These are phyloP conservation scores for Hoplodrina ambigua DNA, from an alignment of 2,888 invertebrate species.

Conservation along the genomic window DNA sequence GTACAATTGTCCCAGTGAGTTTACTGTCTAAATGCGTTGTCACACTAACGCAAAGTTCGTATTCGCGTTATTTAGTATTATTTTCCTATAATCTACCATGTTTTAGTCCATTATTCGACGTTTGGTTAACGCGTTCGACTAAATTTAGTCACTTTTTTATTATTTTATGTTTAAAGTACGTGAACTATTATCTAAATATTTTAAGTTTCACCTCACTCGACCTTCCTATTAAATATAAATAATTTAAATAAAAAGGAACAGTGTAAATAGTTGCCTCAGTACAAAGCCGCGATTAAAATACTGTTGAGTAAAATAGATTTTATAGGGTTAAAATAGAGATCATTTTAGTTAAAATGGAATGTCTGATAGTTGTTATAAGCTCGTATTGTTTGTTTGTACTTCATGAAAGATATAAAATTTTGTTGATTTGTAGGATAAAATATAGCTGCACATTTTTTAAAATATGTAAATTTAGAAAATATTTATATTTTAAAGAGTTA, in stretches of 20 bases:
- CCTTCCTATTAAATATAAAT: slow-evolving; percentile 67
- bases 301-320: slow-evolving; percentile 67
- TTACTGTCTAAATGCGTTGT: slow-evolving; percentile 40
- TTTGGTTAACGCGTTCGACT: slow-evolving; percentile 29
- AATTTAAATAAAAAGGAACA: slow-evolving; percentile 62
- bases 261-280: slow-evolving; percentile 61
- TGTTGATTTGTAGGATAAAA: slow-evolving; percentile 6
- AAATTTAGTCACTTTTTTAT: slow-evolving; percentile 27
- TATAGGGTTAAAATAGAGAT: slow-evolving; percentile 69
- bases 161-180: slow-evolving; percentile 29
- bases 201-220: slow-evolving; percentile 62
- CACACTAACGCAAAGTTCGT: slow-evolving; percentile 30
- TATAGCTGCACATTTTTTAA: slow-evolving; percentile 19
- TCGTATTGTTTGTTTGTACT: slow-evolving; percentile 59
- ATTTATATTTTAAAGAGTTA: not conserved
- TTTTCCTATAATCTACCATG: slow-evolving; percentile 24
- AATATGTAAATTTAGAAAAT: not conserved
- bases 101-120: slow-evolving; percentile 37
- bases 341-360: slow-evolving; percentile 69
- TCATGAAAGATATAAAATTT: slow-evolving; percentile 19
- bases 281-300: slow-evolving; percentile 69
- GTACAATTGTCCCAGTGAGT: slow-evolving; percentile 44
- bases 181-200: slow-evolving; percentile 49
- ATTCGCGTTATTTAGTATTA: slow-evolving; percentile 22
- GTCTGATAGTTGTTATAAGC: slow-evolving; percentile 58